phyloP scores from a whole-genome alignment of 2,888 invertebrate genomes.

The Drosophila picticornis region DNA sequence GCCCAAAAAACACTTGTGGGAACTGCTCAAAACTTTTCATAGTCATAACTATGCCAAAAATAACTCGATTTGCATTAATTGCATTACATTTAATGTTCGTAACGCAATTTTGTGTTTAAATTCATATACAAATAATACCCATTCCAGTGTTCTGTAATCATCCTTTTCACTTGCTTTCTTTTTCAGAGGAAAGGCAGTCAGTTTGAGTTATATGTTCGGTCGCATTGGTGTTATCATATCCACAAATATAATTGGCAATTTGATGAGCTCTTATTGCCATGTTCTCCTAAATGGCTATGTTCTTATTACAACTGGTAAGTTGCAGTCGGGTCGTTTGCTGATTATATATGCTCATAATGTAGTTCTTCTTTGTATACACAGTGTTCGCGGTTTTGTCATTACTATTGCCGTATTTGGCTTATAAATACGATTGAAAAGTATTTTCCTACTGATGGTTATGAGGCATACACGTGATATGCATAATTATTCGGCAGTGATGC shows the following conservation, averaged over 20 bases:
- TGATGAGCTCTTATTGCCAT: constrained; percentile 26
- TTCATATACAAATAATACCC: neutral
- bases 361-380: neutral
- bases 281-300: constrained; percentile 30
- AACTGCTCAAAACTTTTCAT: neutral
- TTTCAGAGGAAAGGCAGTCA: constrained; percentile 40
- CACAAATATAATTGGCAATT: constrained; percentile 29
- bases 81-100: neutral
- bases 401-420: neutral
- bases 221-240: constrained; percentile 22
- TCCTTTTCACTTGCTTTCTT: neutral
- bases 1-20: too few species aligned
- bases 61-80: neutral
- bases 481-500: constrained; percentile 46
- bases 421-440: neutral
- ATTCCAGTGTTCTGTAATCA: neutral
- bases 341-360: neutral
- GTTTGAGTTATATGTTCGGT: constrained; percentile 11
- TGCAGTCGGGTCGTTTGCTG: neutral
- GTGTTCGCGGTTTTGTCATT: constrained; percentile 3
- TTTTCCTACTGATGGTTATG: neutral
- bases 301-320: constrained; percentile 15
- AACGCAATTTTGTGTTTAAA: neutral
- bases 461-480: constrained; percentile 32
- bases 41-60: neutral